Evolutionary conservation across 1,140 invertebrate genomes (phyloP).

Genomic region (Drosophila kikkawai): DNA sequence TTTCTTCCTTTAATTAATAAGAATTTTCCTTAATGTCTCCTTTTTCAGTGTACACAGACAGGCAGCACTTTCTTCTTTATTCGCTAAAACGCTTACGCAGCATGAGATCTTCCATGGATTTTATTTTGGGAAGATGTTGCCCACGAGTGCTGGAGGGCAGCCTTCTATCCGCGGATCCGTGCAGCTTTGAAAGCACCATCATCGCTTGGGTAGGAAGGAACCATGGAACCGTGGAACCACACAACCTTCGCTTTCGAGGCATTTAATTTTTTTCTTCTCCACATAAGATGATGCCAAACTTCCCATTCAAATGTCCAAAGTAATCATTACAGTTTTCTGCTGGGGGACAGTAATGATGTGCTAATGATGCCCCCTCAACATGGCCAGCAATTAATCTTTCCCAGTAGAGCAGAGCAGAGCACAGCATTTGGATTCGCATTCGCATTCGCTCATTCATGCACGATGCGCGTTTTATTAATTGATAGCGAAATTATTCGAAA

Average conservation of each 20-base stretch:
- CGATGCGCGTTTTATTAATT: constrained; percentile 70
- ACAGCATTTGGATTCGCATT: constrained; percentile 31
- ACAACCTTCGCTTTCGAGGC: constrained; percentile 43
- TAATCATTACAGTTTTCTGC: constrained; percentile 46
- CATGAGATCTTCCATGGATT: constrained; percentile 68
- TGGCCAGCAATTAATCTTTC: constrained; percentile 72
- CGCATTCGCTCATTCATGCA: constrained; percentile 54
- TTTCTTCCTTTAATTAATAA: not conserved
- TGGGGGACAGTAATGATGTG: constrained; percentile 71
- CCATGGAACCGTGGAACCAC: constrained; percentile 12
- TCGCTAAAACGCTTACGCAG: constrained; percentile 72
- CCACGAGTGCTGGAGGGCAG: constrained; percentile 43
- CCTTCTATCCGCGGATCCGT: constrained; percentile 38
- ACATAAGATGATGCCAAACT: constrained; percentile 25
- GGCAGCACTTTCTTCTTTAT: constrained; percentile 67
- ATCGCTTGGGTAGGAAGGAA: constrained; percentile 27
- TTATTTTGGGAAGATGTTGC: constrained; percentile 27
- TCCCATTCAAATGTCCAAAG: constrained; percentile 47
- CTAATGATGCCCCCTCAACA: constrained; percentile 64
- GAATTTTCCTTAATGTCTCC: not conserved
- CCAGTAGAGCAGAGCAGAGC: constrained; percentile 41
- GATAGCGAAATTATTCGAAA: constrained; percentile 78
- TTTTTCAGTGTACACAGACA: constrained; percentile 18
- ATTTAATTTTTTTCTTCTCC: not conserved
- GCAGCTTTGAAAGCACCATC: constrained; percentile 40